phyloP scores from a whole-genome alignment of 2,113 vertebrate species.

The Amblyopsis rosae region DNA sequence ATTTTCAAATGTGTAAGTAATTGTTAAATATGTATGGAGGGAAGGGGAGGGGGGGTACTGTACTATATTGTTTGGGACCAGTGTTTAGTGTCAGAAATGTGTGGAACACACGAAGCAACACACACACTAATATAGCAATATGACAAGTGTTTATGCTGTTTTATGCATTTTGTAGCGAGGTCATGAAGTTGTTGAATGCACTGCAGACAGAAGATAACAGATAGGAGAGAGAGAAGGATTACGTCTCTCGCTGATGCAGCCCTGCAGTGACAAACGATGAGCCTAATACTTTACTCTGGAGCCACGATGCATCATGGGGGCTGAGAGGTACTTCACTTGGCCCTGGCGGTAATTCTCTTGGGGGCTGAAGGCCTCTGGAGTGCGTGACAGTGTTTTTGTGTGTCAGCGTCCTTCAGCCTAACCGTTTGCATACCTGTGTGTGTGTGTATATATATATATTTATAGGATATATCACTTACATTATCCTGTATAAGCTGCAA shows the following conservation, averaged over 20 bases:
- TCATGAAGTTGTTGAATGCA: not conserved
- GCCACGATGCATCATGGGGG: too few relatives aligned
- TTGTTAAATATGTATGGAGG: conserved; percentile 60
- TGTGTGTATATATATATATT: too few relatives aligned
- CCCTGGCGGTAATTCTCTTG: conserved; percentile 18
- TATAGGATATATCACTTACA: too few relatives aligned
- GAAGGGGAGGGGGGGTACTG: conserved; percentile 25
- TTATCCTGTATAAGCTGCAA: too few relatives aligned
- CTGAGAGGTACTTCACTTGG: conserved; percentile 14
- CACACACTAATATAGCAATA: not conserved
- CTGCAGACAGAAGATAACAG: conserved; percentile 29
- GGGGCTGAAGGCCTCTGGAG: conserved; percentile 11
- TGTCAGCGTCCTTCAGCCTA: not conserved
- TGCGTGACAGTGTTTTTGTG: not conserved
- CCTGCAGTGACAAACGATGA: too few relatives aligned
- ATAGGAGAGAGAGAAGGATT: not conserved
- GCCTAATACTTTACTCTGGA: too few relatives aligned
- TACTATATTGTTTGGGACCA: conserved; percentile 33
- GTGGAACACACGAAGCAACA: conserved; percentile 6
- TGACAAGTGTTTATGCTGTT: not conserved
- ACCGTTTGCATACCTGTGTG: too few relatives aligned
- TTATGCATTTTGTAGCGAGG: conserved; percentile 7
- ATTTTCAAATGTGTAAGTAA: conserved; percentile 67
- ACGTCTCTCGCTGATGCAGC: too few relatives aligned
- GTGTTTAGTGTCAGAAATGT: conserved; percentile 1